These are phyloP conservation scores for Caerostris extrusa DNA, from an alignment of 1,140 invertebrate genomes.

Conservation along the genomic window DNA sequence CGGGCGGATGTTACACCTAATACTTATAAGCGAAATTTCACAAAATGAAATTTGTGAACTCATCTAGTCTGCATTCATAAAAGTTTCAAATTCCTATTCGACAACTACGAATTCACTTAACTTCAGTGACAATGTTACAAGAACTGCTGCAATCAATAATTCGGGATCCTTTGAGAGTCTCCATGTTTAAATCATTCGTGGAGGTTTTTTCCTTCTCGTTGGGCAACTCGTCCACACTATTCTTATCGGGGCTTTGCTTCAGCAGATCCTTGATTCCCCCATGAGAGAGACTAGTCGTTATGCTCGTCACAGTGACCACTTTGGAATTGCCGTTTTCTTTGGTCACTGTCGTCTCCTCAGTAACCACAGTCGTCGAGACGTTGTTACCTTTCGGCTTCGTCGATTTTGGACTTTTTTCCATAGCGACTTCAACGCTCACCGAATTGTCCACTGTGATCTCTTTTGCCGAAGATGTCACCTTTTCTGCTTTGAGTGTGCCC, in stretches of 20 bases:
- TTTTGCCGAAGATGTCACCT: slow-evolving; percentile 3
- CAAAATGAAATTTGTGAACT: too few species aligned
- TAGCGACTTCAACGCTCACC: slow-evolving; percentile 53
- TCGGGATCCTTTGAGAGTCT: slow-evolving; percentile 16
- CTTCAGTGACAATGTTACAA: slow-evolving; percentile 70
- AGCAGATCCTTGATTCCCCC: slow-evolving; percentile 14
- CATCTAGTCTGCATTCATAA: too few species aligned
- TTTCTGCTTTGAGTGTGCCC: background rate
- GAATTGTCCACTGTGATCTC: slow-evolving; percentile 70
- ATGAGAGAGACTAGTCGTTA: slow-evolving; percentile 64
- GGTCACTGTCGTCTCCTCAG: slow-evolving; percentile 67
- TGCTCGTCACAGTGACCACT: slow-evolving; percentile 68
- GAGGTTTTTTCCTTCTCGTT: slow-evolving; percentile 44
- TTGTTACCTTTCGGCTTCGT: slow-evolving; percentile 39
- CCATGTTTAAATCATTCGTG: slow-evolving; percentile 51
- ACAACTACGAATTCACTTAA: slow-evolving; percentile 17
- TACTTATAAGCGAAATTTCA: background rate
- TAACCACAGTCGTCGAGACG: slow-evolving; percentile 65
- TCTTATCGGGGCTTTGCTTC: slow-evolving; percentile 6
- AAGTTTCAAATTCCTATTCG: background rate
- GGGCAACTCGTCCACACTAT: background rate
- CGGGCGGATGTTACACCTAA: background rate
- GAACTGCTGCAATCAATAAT: slow-evolving; percentile 67
- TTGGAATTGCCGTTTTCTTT: slow-evolving; percentile 70
- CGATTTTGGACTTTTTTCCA: slow-evolving; percentile 48